These are phyloP conservation scores for Rhyacophila evoluta DNA, from an alignment of 2,888 invertebrate genomes.

Conservation along the genomic window DNA sequence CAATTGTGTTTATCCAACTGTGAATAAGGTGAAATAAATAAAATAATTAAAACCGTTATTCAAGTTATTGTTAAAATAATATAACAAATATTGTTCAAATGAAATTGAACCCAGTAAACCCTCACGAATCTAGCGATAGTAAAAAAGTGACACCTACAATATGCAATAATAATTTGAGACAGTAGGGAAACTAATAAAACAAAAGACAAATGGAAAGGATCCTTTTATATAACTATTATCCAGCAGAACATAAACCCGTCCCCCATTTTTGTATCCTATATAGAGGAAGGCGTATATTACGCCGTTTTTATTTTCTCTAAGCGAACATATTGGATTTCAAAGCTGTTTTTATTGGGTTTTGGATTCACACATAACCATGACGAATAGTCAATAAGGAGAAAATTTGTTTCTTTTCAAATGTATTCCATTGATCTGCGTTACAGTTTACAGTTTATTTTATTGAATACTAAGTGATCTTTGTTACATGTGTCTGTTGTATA, in stretches of 20 bases:
- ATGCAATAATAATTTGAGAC: neutral
- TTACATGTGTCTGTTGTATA: neutral
- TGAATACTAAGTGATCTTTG: constrained; percentile 10
- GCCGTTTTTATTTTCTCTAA: constrained; percentile 17
- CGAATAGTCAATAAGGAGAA: constrained; percentile 7
- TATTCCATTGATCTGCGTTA: constrained; percentile 14
- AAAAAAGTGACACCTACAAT: neutral
- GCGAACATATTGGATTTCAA: constrained; percentile 19
- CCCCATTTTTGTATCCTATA: neutral
- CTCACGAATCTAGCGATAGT: neutral
- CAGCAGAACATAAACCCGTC: constrained; percentile 34
- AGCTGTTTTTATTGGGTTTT: constrained; percentile 17
- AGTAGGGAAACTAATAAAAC: neutral
- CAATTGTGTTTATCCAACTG: no score
- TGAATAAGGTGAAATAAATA: no score
- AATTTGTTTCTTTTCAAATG: constrained; percentile 20
- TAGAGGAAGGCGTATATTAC: neutral
- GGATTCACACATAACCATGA: constrained; percentile 12
- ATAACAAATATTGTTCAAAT: no score
- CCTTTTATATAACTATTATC: constrained; percentile 44
- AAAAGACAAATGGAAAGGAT: constrained; percentile 26
- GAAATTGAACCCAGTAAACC: no score
- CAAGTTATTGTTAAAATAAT: no score
- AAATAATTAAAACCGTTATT: no score
- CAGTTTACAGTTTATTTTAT: neutral